These are phyloP conservation scores for Heterotilapia buettikoferi DNA, from an alignment of 2,113 vertebrate species.

Conservation along the genomic window DNA sequence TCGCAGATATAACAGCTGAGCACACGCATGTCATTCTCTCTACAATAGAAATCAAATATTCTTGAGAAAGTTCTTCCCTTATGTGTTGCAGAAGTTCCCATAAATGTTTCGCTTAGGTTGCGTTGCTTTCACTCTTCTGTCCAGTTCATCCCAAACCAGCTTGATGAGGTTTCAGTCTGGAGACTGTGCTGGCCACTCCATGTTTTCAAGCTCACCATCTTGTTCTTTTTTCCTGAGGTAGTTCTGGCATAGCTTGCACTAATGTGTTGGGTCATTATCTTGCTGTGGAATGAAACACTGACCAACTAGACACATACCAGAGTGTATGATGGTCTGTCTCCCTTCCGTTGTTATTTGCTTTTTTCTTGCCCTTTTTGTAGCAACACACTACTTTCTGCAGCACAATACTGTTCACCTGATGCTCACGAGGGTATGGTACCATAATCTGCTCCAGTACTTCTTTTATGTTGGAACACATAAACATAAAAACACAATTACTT, in stretches of 20 bases:
- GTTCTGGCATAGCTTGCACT: rapidly evolving
- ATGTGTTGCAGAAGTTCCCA: neutral
- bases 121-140: neutral
- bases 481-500: neutral
- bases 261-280: rapidly evolving
- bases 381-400: neutral
- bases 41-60: neutral
- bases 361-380: rapidly evolving
- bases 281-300: rapidly evolving
- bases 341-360: neutral
- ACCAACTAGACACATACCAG: rapidly evolving
- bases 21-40: neutral
- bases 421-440: neutral
- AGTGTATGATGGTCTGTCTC: neutral
- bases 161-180: rapidly evolving
- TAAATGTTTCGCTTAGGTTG: neutral
- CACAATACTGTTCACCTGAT: rapidly evolving
- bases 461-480: neutral
- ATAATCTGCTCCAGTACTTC: rapidly evolving
- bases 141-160: neutral
- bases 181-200: neutral
- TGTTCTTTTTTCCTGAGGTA: neutral
- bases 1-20: rapidly evolving
- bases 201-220: rapidly evolving
- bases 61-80: rapidly evolving